Percentiles rank a stretch among this genome's conserved stretches.
phyloP scores from a whole-genome alignment of 2,797 vertebrate species.

The Psittacula derbiana region DNA sequence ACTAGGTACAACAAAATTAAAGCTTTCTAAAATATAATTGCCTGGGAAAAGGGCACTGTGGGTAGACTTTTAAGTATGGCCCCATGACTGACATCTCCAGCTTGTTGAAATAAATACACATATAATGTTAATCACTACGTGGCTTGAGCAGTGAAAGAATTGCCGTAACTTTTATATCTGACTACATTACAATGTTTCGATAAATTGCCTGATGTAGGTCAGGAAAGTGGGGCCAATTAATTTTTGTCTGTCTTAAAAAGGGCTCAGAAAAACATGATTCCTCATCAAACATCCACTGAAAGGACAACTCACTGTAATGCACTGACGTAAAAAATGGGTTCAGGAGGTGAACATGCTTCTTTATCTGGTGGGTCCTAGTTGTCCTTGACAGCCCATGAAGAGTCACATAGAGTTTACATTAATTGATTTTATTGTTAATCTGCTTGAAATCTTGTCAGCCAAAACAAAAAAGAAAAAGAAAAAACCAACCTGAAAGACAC shows the following conservation, averaged over 20 bases:
- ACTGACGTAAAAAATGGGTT: constrained; percentile 79
- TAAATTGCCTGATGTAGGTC: constrained; percentile 22
- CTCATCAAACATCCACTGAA: constrained; percentile 77
- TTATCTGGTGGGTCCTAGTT: constrained; percentile 71
- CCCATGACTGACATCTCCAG: not conserved
- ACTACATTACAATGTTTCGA: constrained; percentile 20
- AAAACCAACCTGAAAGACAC: not conserved
- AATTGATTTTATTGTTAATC: constrained; percentile 55
- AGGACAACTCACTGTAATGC: constrained; percentile 76
- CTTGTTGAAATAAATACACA: constrained; percentile 19
- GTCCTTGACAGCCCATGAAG: constrained; percentile 75
- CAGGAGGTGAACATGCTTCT: constrained; percentile 72
- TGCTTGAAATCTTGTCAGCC: not conserved
- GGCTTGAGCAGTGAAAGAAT: not conserved
- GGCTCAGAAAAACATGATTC: not conserved
- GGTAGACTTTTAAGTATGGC: not conserved
- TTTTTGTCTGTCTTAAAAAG: constrained; percentile 39
- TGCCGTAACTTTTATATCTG: constrained; percentile 23
- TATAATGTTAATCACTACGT: constrained; percentile 25
- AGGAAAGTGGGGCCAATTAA: not conserved
- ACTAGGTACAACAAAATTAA: constrained; percentile 9
- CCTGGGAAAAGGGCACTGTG: not conserved
- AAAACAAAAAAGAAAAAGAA: not conserved
- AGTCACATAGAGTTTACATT: constrained; percentile 73
- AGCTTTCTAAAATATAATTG: not conserved